These are phyloP conservation scores for Miltochrista miniata DNA, from an alignment of 2,888 invertebrate genomes.

Conservation along the genomic window DNA sequence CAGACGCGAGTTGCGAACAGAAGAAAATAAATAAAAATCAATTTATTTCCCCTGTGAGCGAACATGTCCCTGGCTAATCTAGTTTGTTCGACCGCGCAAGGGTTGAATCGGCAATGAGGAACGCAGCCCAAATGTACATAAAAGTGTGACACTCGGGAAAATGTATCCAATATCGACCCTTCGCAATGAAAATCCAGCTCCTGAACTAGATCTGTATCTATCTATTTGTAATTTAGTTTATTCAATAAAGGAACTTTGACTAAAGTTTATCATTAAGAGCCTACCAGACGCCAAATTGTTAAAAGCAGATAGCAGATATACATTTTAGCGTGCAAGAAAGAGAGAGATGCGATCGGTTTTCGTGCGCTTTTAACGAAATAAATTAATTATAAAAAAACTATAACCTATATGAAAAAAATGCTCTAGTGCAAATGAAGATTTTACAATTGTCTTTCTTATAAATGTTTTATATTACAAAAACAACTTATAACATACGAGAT, in stretches of 20 bases:
- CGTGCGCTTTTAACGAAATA: too few species aligned
- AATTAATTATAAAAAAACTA: too few species aligned
- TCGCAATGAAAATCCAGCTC: constrained; percentile 62
- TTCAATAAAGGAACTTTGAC: constrained; percentile 41
- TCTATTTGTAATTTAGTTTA: constrained; percentile 53
- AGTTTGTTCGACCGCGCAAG: constrained; percentile 81
- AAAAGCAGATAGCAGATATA: too few species aligned
- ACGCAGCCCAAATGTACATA: constrained; percentile 67
- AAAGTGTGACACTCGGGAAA: constrained; percentile 69
- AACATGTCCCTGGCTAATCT: constrained; percentile 80
- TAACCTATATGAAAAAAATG: too few species aligned
- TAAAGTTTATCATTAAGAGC: too few species aligned
- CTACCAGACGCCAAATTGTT: too few species aligned
- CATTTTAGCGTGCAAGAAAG: too few species aligned
- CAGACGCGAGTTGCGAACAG: constrained; percentile 65
- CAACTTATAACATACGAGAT: too few species aligned
- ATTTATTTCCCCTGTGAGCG: constrained; percentile 79
- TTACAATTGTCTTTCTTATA: too few species aligned
- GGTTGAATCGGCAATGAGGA: constrained; percentile 81
- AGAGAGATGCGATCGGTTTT: too few species aligned
- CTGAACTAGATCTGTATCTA: constrained; percentile 61
- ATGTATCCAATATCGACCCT: constrained; percentile 72
- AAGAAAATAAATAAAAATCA: constrained; percentile 75
- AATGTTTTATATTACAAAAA: too few species aligned
- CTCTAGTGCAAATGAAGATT: too few species aligned